These are phyloP conservation scores for Spodoptera littoralis DNA, from an alignment of 2,888 invertebrate genomes.

Conservation along the genomic window DNA sequence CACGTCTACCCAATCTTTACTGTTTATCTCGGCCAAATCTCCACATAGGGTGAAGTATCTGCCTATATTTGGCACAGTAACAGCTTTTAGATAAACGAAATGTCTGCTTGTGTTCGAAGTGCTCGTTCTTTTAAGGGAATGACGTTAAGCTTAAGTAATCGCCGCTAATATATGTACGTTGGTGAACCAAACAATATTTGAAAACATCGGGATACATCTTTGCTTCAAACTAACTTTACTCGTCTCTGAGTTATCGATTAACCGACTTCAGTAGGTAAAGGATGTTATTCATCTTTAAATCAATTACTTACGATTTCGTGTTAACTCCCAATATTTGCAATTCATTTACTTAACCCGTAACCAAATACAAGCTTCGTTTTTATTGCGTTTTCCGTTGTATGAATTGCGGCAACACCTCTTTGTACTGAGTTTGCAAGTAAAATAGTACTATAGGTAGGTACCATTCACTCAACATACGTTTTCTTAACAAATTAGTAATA, in stretches of 20 bases:
- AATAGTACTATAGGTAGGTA: no score
- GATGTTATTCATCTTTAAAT: conserved; percentile 4
- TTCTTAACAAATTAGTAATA: conserved; percentile 1
- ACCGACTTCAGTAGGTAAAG: neutral
- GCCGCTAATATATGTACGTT: no score
- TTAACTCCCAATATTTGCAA: conserved; percentile 27
- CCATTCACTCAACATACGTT: conserved; percentile 3
- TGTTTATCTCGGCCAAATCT: no score
- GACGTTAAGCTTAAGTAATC: no score
- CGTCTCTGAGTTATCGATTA: neutral
- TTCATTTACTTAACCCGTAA: conserved; percentile 23
- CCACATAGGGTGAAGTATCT: neutral
- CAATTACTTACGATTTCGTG: conserved; percentile 4
- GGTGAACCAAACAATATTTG: no score
- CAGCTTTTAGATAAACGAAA: neutral
- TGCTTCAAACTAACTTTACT: neutral
- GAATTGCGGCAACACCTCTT: neutral
- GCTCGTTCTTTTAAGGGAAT: neutral
- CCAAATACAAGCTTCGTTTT: conserved; percentile 11
- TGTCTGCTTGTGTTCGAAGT: neutral
- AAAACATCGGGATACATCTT: no score
- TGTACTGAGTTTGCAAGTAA: no score
- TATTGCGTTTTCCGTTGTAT: conserved; percentile 5
- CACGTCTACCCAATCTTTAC: no score
- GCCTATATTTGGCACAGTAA: neutral